Conservation (phyloP, 1,140 invertebrate genomes). For the Stratiolaelaps scimitus region DNA sequence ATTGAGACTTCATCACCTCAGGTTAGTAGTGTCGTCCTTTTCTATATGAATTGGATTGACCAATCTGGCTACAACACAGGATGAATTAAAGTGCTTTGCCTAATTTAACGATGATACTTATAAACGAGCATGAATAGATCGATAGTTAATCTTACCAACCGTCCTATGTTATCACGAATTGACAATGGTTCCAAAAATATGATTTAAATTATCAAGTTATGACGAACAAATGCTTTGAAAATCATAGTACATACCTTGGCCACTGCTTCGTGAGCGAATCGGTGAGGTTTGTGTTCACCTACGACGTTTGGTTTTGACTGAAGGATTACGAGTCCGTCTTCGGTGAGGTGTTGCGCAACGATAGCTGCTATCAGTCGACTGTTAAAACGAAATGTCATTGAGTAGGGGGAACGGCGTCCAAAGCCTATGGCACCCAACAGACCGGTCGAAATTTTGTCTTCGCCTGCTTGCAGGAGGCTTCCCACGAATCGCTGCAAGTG, state of each 20-base stretch:
- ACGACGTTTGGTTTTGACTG: neutral
- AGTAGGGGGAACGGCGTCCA: slow-evolving; percentile 1
- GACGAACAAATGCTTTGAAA: no score
- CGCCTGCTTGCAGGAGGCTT: slow-evolving; percentile 6
- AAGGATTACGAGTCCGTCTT: slow-evolving; percentile 13
- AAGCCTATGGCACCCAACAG: slow-evolving; percentile 16
- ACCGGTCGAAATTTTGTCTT: slow-evolving; percentile 4
- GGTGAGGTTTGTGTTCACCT: slow-evolving; percentile 18
- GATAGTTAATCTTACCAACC: no score
- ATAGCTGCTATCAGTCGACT: slow-evolving; percentile 20
- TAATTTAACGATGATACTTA: neutral
- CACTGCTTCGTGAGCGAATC: neutral
- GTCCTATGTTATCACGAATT: no score
- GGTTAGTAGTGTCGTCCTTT: no score
- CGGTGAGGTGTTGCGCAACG: slow-evolving; percentile 24
- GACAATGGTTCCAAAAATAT: no score
- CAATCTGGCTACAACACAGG: neutral
- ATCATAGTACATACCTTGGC: no score
- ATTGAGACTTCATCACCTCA: no score
- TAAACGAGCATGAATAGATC: no score
- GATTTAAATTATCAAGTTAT: no score
- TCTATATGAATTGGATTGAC: no score
- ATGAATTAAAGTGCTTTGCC: neutral
- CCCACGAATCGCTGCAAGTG: slow-evolving; percentile 2
- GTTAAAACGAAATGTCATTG: slow-evolving; percentile 12